Evolutionary conservation across 2,113 vertebrate species (phyloP), one percentile per base, ranked within the genome.

Genomic region (Otocyon megalotis): DNA sequence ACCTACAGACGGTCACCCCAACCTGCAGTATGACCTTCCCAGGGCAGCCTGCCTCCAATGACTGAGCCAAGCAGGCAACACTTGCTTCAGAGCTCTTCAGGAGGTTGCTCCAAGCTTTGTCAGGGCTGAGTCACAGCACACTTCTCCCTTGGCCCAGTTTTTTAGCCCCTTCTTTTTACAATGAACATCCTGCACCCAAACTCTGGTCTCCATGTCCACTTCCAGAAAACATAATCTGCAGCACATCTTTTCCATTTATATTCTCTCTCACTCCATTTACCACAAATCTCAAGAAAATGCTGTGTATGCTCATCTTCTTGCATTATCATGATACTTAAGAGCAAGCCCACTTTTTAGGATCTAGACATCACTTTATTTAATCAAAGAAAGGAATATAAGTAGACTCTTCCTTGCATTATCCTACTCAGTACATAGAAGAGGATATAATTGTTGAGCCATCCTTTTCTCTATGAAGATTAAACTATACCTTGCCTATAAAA

Each of bases 401-500:
- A 77, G 32, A 60, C 50, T 84, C 90, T 26, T 94, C 24, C 58
- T 43, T 83, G 30, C 14, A 81, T 76, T 56, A 87, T 88, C 26
- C 24, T 81, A 84, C 20, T 37, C 28, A n/a, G 72, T 67, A 93
- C 50, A 88, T 1, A 90, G 50, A 79, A 90, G 60, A 95, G 20
- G 11, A 74, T 37, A 19, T 22, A 79, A 69, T 54, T 84, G 74
- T 74, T 81, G 16, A 76, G 35, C 93, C 74, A 26, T 50, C 84
- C 17, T 96, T 94, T 96, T 65, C 26, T 96, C 28, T 88, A 60
- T 76, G 69, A 96, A 96, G 50, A 90, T 72, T 88, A 96, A 97
- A 88, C 22, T 56, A 62, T 53, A 85, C 8, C 43, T 93, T 83
- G 53, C 76, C 60, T 65, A 80, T 50, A 90, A 94, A 92, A 83